Percentiles rank a stretch among this genome's conserved stretches.
phyloP scores from a whole-genome alignment of 2,797 vertebrate species.

The Scleropages formosus region DNA sequence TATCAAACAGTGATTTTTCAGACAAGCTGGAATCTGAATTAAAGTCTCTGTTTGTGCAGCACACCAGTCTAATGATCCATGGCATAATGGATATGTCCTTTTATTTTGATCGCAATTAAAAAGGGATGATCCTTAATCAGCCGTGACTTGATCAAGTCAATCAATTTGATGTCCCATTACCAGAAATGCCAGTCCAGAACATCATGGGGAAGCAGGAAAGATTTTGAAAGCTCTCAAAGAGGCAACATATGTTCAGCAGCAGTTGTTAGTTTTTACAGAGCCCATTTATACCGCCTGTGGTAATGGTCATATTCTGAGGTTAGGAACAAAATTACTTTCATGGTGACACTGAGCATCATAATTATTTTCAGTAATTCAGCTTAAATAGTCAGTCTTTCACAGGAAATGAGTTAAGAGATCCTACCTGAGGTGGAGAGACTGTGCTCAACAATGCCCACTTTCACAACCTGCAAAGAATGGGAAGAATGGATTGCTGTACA shows the following conservation, averaged over 20 bases:
- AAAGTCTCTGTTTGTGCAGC: neutral
- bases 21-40: neutral
- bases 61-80: neutral
- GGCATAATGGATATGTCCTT: neutral
- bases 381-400: neutral
- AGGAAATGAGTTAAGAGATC: neutral
- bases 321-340: too few species aligned
- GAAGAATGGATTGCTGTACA: neutral
- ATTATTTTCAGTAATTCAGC: neutral
- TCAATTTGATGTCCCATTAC: neutral
- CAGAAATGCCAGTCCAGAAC: neutral
- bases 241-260: too few species aligned
- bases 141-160: neutral
- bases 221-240: neutral
- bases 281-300: too few species aligned
- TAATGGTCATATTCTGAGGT: too few species aligned
- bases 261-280: too few species aligned
- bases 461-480: slow-evolving; percentile 68
- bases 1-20: too few species aligned
- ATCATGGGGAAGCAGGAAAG: neutral
- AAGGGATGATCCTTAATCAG: neutral
- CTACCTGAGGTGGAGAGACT: slow-evolving; percentile 74
- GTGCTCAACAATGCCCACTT: slow-evolving; percentile 81
- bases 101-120: neutral
- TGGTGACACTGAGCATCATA: too few species aligned